Conservation (phyloP, 2,888 invertebrate species). For the Allygus modestus region DNA sequence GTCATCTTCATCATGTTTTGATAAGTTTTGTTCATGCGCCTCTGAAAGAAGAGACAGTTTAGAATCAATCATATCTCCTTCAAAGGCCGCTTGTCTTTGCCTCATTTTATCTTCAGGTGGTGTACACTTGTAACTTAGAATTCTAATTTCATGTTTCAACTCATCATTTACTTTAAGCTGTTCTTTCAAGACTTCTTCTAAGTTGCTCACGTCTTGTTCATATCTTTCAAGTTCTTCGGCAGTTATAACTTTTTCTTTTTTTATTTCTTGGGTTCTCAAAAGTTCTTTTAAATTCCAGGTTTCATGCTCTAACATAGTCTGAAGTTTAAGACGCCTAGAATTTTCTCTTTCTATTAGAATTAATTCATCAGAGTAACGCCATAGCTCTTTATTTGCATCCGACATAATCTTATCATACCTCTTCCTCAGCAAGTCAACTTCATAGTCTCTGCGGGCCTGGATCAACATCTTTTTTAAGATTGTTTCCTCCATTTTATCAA, state of each 20-base stretch:
- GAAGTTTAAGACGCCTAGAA: conserved; percentile 12
- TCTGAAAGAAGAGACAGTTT: not conserved
- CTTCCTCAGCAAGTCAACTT: not conserved
- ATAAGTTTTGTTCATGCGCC: not conserved
- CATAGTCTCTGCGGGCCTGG: conserved; percentile 34
- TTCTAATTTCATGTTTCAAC: conserved; percentile 18
- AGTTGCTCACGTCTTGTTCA: not conserved
- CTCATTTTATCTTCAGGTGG: not conserved
- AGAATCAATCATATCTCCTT: not conserved
- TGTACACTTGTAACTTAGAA: conserved; percentile 38
- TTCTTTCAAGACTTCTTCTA: conserved; percentile 22
- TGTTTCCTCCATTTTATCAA: conserved; percentile 33
- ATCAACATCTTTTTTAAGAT: conserved; percentile 27
- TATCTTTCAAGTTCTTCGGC: conserved; percentile 2
- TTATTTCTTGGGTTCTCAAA: not conserved
- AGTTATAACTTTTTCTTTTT: conserved; percentile 39
- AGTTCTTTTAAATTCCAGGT: not conserved
- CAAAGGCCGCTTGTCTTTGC: not conserved
- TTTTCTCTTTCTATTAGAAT: conserved; percentile 11
- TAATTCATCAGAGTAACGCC: not conserved
- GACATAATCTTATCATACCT: conserved; percentile 31
- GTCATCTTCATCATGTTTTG: not conserved
- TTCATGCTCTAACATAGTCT: conserved; percentile 46
- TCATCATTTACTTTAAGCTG: conserved; percentile 1
- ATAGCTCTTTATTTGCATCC: conserved; percentile 5